Evolutionary conservation across 2,888 invertebrate species (phyloP), one percentile per base, ranked within the genome.

Genomic region (Folsomia candida): DNA sequence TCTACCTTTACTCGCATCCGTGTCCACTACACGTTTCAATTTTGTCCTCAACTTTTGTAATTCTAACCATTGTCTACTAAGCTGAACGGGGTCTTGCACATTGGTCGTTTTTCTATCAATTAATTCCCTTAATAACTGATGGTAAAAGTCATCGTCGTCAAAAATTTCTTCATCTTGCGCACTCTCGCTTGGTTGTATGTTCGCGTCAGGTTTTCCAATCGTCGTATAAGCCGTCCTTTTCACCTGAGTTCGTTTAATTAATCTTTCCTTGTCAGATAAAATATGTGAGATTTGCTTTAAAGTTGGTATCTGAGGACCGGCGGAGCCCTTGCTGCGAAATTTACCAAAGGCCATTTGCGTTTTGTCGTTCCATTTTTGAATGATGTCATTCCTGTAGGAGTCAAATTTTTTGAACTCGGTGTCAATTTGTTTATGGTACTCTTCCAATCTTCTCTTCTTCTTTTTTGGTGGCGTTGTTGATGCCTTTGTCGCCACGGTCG

Each of bases 111-210:
- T 96, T 76, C 90, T 90, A 82, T 97, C 95, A 75, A 98, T 96
- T 51, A 98, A 85, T 83, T 97, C 96, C 75, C 94, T 86, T 58
- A 98, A 84, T 68, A 97, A 85, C 81, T 95, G 93, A 83, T 97
- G 96, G 83, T 98, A 98, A 83, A 98, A 98, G 82, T 98, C 98
- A 81, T 92, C 92, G 82, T 98, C 98, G 83, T 98, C 97, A 84
- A 94, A 98, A 81, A 97, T 92, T 84, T 97, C 92, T 0, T 86
- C 81, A 81, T 92, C 89, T 6, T 60, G 66, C 22, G 54, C 59
- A 14, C 59, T 81, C 51, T 80, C 77, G 28, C 69, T 69, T 47
- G 72, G 67, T 27, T 73, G 6, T 25, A 62, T 37, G 37, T 61
- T 72, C 25, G n/a, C 67, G 65, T 82, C 82, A 72, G 81, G 79